Conservation (phyloP, 2,797 vertebrate genomes). For the Anas bernieri region DNA sequence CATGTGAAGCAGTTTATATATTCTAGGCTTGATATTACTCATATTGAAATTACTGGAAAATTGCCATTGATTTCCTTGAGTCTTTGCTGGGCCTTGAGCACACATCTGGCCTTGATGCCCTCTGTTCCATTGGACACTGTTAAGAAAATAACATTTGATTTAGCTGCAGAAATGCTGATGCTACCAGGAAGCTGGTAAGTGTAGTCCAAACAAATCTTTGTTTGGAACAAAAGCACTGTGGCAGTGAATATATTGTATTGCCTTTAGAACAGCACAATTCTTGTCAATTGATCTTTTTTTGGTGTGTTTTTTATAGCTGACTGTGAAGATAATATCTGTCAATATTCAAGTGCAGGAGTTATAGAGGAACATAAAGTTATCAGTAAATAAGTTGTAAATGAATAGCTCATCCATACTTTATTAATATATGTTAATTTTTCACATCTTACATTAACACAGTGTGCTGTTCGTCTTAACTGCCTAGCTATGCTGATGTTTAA, state of each 20-base stretch:
- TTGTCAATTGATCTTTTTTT: background rate
- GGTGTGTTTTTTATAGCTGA: background rate
- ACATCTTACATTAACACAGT: background rate
- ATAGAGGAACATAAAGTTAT: background rate
- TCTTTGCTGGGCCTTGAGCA: background rate
- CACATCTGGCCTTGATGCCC: background rate
- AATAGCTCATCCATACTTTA: background rate
- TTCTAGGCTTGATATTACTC: background rate
- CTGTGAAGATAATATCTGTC: background rate
- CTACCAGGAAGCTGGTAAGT: background rate
- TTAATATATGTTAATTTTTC: background rate
- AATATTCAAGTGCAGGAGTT: background rate
- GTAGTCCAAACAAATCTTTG: background rate
- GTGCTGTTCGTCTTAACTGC: background rate
- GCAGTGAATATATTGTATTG: background rate
- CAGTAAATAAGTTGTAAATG: background rate
- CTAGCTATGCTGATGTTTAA: background rate
- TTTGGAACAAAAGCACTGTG: background rate
- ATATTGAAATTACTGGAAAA: background rate
- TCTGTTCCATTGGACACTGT: background rate
- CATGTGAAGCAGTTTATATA: fast-evolving
- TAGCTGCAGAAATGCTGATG: background rate
- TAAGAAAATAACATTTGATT: background rate
- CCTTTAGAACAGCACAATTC: background rate
- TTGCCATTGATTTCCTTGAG: background rate